A percentile compares a stretch with the other conserved stretches of the same genome.
Evolutionary conservation across 2,888 invertebrate species (phyloP).

Genomic region (Ochropacha duplaris): DNA sequence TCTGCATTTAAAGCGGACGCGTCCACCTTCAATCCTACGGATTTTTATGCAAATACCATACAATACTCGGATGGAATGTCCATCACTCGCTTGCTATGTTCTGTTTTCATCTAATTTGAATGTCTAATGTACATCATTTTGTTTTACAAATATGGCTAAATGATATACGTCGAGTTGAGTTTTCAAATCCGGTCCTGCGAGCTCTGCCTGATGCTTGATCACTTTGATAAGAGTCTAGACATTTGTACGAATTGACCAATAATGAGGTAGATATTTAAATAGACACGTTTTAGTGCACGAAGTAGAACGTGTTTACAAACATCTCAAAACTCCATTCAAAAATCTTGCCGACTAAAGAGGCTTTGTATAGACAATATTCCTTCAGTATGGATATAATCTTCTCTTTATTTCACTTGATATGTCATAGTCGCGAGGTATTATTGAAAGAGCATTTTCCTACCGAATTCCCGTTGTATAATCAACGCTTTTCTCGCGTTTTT

Average conservation of each 20-base stretch:
- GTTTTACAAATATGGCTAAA: conserved; percentile 51
- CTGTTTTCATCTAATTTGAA: conserved; percentile 76
- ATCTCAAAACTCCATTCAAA: background rate
- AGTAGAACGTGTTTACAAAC: background rate
- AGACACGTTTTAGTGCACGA: background rate
- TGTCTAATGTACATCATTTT: conserved; percentile 62
- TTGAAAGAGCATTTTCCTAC: conserved; percentile 70
- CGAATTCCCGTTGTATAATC: conserved; percentile 79
- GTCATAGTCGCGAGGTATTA: conserved; percentile 55
- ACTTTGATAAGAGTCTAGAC: background rate
- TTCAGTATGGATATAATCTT: conserved; percentile 43
- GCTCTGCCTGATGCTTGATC: background rate
- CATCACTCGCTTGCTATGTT: conserved; percentile 62
- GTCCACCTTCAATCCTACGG: conserved; percentile 43
- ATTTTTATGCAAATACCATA: conserved; percentile 75
- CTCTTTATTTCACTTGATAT: conserved; percentile 49
- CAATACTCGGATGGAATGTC: conserved; percentile 72
- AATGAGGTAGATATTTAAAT: background rate
- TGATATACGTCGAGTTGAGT: conserved; percentile 36
- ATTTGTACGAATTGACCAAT: background rate
- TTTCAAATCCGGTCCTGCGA: conserved; percentile 4
- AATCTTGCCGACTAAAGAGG: conserved; percentile 3
- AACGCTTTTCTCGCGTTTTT: conserved; percentile 82
- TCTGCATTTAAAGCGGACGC: conserved; percentile 71
- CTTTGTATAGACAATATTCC: conserved; percentile 23